Evolutionary conservation across 2,888 invertebrate genomes (phyloP), one percentile per base, ranked within the genome.

Genomic region (Embidobia sp.): DNA sequence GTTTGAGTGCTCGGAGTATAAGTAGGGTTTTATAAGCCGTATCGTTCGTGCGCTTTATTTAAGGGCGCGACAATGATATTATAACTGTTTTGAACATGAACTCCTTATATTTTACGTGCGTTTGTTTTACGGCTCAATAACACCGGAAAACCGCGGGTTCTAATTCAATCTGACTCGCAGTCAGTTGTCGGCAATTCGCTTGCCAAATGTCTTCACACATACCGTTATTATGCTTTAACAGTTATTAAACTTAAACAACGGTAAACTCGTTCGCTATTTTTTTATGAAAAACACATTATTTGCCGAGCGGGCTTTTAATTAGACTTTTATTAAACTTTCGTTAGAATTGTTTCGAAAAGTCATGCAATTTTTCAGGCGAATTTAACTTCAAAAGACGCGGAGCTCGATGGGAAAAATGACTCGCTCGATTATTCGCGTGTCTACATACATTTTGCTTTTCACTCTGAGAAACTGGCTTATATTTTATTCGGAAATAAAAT

Each of bases 31-130:
- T 64, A 57, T 55, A 48, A 57, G 40, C 31, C 49, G 57, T 66
- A 66, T 66, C 59, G 59, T 74, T 74, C 16, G 61, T 61, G 59
- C 18, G 46, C 73, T 79, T 81, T 80, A 80, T 80, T 77, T 73
- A 74, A 80, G 76, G 75, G 72, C 40, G 70, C 78, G 61, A 77
- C 74, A 77, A 69, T 75, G 67, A 77, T 72, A 78, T 80, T 79
- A 79, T 78, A 81, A 81, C 72, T 74, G 79, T 76, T 81, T 78
- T 69, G 40, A 57, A 51, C 51, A 16, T 26, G 51, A 63, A 42
- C 64, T 55, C 59, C 40, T 64, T 55, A 55, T 55, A 53, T 61
- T 70, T 61, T 61, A 61, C 44, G 44, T 35, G 51, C 49, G 31
- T 49, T 49, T 61, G 31, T 51, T 70, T 61, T 49, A 49, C 22